Evolutionary conservation across 2,113 vertebrate genomes (phyloP).

Genomic region (Uropsilus gracilis): DNA sequence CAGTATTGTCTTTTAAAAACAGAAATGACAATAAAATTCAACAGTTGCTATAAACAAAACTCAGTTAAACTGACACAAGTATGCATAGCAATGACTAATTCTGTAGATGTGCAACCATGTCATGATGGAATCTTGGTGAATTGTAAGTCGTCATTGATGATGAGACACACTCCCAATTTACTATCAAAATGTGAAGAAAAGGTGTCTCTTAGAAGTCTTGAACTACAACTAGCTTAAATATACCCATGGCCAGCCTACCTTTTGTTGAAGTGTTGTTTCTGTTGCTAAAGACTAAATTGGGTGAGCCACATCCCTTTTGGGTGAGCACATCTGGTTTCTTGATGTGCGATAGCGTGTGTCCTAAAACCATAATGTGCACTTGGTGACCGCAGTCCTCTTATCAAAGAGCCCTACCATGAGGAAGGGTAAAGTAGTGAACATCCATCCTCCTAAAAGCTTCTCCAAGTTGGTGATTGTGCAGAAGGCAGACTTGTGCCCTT

Average conservation of each 20-base stretch:
- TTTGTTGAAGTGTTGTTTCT: background rate
- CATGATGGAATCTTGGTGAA: background rate
- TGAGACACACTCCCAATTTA: background rate
- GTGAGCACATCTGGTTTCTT: constrained; percentile 35
- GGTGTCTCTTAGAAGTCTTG: background rate
- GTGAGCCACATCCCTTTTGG: background rate
- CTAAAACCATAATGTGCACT: background rate
- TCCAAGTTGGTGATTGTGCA: background rate
- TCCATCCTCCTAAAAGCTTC: background rate
- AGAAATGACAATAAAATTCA: background rate
- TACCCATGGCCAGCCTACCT: background rate
- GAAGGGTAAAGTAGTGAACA: background rate
- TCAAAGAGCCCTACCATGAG: background rate
- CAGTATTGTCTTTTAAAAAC: background rate
- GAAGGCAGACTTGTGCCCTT: background rate
- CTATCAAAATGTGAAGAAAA: constrained; percentile 3
- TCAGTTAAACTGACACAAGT: background rate
- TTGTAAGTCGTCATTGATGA: background rate
- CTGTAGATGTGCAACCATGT: too few relatives aligned
- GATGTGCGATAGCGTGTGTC: background rate
- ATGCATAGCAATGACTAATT: background rate
- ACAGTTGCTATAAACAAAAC: background rate
- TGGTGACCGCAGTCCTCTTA: background rate
- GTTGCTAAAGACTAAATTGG: background rate
- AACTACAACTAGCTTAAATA: background rate